Evolutionary conservation across 2,797 vertebrate genomes (phyloP).

Genomic region (Gallinago nigripennis): DNA sequence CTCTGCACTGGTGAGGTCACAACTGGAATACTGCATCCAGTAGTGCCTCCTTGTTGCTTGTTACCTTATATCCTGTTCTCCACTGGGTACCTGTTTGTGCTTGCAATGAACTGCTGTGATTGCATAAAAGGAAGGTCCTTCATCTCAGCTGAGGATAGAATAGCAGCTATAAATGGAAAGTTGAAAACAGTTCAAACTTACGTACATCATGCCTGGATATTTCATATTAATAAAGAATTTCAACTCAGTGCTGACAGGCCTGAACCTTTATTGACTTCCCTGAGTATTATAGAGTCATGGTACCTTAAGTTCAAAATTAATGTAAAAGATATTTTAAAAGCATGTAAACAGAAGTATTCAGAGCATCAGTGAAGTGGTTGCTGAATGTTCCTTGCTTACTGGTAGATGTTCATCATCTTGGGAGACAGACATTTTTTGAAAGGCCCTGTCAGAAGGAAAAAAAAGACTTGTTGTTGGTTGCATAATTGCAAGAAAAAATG

Average conservation of each 20-base stretch:
- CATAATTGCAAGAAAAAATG: neutral
- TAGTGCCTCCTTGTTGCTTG: neutral
- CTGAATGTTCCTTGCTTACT: neutral
- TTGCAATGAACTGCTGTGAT: neutral
- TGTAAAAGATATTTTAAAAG: neutral
- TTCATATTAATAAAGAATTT: neutral
- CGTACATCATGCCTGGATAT: fast-evolving
- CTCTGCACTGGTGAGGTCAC: too few species aligned
- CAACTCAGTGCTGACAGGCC: neutral
- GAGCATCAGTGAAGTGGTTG: neutral
- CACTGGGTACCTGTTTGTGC: neutral
- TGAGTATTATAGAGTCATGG: neutral
- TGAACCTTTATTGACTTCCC: neutral
- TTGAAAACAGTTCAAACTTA: neutral
- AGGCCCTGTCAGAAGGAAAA: neutral
- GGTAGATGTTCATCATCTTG: neutral
- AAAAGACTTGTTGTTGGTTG: neutral
- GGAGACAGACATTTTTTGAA: neutral
- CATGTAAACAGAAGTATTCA: neutral
- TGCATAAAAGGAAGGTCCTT: neutral
- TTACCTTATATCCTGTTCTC: neutral
- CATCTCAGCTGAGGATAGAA: neutral
- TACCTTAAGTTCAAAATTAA: neutral
- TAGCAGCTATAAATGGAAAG: neutral
- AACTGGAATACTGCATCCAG: too few species aligned